These are phyloP conservation scores for Mythimna ferrago DNA, from an alignment of 2,888 invertebrate species.

Conservation along the genomic window DNA sequence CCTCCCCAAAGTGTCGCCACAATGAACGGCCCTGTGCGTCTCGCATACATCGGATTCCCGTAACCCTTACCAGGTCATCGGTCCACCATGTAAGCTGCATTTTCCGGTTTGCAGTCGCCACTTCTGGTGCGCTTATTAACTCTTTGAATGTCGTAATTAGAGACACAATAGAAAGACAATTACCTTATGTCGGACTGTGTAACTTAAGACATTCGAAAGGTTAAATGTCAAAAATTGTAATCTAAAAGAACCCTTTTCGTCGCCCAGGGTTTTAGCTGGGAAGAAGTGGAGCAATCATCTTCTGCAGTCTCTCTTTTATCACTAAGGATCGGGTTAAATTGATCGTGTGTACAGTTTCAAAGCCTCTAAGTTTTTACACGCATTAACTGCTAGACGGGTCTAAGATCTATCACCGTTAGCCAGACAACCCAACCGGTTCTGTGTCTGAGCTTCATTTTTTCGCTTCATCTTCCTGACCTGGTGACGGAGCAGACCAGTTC, in stretches of 20 bases:
- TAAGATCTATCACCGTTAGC: constrained; percentile 18
- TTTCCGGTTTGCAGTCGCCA: too few relatives aligned
- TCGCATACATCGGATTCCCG: too few relatives aligned
- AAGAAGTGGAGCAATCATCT: neutral
- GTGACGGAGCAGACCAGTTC: neutral
- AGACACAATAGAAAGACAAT: too few relatives aligned
- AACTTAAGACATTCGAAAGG: too few relatives aligned
- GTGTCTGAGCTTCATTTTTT: constrained; percentile 18
- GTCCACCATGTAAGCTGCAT: too few relatives aligned
- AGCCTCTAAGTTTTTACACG: constrained; percentile 1
- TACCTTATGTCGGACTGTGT: too few relatives aligned
- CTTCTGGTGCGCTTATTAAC: neutral
- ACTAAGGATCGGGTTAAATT: neutral
- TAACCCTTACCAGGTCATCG: too few relatives aligned
- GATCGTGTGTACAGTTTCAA: constrained; percentile 5
- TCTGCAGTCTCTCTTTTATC: neutral
- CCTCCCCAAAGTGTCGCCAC: too few relatives aligned
- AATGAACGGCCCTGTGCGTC: too few relatives aligned
- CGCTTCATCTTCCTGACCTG: constrained; percentile 15
- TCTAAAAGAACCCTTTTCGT: neutral
- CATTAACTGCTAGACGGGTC: constrained; percentile 19
- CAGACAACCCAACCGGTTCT: constrained; percentile 16
- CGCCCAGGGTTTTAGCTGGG: too few relatives aligned
- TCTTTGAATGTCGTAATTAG: too few relatives aligned
- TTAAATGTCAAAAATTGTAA: neutral